These are phyloP conservation scores for Muntiacus reevesi DNA, from an alignment of 2,113 vertebrate species.

Conservation along the genomic window DNA sequence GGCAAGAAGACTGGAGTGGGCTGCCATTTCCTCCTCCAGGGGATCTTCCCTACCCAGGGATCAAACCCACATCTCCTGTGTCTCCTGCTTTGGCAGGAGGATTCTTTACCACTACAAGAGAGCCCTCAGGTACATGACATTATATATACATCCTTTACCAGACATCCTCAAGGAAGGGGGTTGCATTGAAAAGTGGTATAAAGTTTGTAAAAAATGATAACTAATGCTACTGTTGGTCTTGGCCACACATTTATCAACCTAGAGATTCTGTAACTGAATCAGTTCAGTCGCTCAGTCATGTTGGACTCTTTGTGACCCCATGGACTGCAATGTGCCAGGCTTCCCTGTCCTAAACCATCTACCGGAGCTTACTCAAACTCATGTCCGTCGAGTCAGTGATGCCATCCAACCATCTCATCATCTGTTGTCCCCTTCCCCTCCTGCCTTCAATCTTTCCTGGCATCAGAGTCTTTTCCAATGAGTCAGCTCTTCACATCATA, in stretches of 20 bases:
- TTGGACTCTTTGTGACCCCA: neutral
- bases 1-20: neutral
- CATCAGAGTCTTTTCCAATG: neutral
- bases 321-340: neutral
- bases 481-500: neutral
- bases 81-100: neutral
- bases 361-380: neutral
- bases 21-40: neutral
- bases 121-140: neutral
- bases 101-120: neutral
- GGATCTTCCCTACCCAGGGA: neutral
- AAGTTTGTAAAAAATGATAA: neutral
- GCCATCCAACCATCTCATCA: neutral
- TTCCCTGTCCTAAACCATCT: neutral
- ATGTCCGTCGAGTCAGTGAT: neutral
- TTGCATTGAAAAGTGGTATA: neutral
- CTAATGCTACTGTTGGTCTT: neutral
- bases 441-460: neutral
- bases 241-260: neutral
- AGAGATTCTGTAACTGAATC: neutral
- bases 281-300: neutral
- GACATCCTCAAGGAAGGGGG: neutral
- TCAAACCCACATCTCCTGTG: neutral
- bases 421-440: neutral
- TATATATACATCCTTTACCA: neutral